These are phyloP conservation scores for Caenorhabditis sp. DNA, from an alignment of 2,888 invertebrate genomes.

Conservation along the genomic window DNA sequence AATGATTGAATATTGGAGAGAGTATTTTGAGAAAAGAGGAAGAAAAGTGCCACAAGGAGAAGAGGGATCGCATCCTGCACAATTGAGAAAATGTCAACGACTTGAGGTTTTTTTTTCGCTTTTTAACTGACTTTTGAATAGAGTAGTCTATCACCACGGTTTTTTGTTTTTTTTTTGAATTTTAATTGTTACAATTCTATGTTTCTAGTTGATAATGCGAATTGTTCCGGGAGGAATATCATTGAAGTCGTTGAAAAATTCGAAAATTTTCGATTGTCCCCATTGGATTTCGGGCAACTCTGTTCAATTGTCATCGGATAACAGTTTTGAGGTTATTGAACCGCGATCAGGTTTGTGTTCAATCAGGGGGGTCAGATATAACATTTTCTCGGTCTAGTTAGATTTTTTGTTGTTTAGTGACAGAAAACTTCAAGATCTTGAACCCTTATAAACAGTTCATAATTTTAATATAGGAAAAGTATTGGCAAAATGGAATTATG, in stretches of 20 bases:
- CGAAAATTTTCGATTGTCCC: slow-evolving; percentile 22
- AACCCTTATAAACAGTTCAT: too few relatives aligned
- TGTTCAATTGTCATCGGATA: slow-evolving; percentile 38
- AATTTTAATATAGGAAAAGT: too few relatives aligned
- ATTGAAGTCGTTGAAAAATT: slow-evolving; percentile 16
- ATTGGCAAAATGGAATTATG: slow-evolving; percentile 27
- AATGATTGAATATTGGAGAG: slow-evolving; percentile 52
- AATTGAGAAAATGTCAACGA: slow-evolving; percentile 20
- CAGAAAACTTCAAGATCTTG: background rate
- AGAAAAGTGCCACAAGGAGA: slow-evolving; percentile 39
- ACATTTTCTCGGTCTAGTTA: background rate
- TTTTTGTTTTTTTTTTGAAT: background rate
- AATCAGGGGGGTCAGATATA: too few relatives aligned
- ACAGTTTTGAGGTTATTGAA: slow-evolving; percentile 56
- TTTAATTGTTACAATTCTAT: background rate
- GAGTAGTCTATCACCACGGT: background rate
- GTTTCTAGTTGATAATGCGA: slow-evolving; percentile 28
- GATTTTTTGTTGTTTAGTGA: background rate
- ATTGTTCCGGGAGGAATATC: slow-evolving; percentile 21
- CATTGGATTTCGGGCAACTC: slow-evolving; percentile 56
- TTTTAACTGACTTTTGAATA: background rate
- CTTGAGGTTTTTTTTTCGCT: slow-evolving; percentile 22
- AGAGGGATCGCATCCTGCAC: slow-evolving; percentile 47
- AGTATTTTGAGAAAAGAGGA: slow-evolving; percentile 46
- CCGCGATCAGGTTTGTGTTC: slow-evolving; percentile 58